Base-by-base conservation (phyloP, 30 jellyfish, hydroid and myxozoan species). In the Rhopilema esculentum region DNA sequence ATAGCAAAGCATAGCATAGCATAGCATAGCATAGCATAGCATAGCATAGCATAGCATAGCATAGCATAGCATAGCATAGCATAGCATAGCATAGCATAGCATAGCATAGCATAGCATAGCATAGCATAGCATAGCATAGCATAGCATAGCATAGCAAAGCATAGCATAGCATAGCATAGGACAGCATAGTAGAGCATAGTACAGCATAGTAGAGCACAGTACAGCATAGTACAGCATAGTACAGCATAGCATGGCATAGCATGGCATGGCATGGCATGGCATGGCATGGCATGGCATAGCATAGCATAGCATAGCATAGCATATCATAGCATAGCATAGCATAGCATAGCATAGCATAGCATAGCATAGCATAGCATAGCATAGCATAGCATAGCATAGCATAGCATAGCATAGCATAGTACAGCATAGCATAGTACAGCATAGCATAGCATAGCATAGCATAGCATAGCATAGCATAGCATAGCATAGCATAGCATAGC, bases 371-470 rank as follows among this genome's bases (percentile, higher is more conserved):
- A 66, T 66, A 66, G 31, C 77, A 66, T 66, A 66, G 31, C 77
- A 66, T 66, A 66, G 77, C 77, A 66, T 66, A 66, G 31, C 77
- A 66, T 66, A 66, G 31, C 77, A 66, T 66, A 66, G 31, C 77
- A 66, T 66, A 22, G 31, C 77, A 66, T 66, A 66, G 31, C 77
- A 66, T 66, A 66, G 31, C 77, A 66, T 66, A 66, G 31, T 26
- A 66, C 22, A 66, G 31, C 77, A 66, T 66, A 66, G 31, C 77
- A 66, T 66, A 22, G 31, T 26, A 66, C 22, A 66, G 31, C 77
- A 66, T 66, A 66, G 31, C 77, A 66, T 66, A 66, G 31, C 77
- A 66, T 66, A 66, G 31, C 77, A 66, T 66, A 66, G 31, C 77
- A 66, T 66, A 22, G 31, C 77, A 66, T 66, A 66, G 31, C 77